Conservation (phyloP, 2,888 invertebrate genomes). For the Pheosia tremula region DNA sequence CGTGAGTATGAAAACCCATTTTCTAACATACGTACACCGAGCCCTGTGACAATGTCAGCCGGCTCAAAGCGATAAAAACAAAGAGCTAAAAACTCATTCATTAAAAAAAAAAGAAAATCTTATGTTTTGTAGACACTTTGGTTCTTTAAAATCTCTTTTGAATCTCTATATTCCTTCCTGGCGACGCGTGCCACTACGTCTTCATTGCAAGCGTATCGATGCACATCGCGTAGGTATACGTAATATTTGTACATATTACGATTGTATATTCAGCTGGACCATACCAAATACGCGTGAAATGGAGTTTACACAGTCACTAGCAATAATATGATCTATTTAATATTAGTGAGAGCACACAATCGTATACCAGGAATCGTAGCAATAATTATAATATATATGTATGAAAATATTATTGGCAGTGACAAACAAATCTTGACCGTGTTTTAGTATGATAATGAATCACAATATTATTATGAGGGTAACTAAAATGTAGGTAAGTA, state of each 20-base stretch:
- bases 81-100: too few relatives aligned
- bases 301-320: slow-evolving; percentile 23
- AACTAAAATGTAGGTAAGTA: neutral
- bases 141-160: too few relatives aligned
- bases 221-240: neutral
- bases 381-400: neutral
- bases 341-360: slow-evolving; percentile 6
- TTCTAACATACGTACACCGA: too few relatives aligned
- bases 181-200: slow-evolving; percentile 17
- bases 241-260: neutral
- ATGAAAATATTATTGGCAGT: slow-evolving; percentile 15
- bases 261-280: slow-evolving; percentile 16
- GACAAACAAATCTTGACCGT: slow-evolving; percentile 9
- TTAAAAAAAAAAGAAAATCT: too few relatives aligned
- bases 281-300: slow-evolving; percentile 19
- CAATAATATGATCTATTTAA: slow-evolving; percentile 22
- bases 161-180: slow-evolving; percentile 21
- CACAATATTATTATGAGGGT: neutral
- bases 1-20: too few relatives aligned
- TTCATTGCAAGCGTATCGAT: slow-evolving; percentile 20
- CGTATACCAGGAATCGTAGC: slow-evolving; percentile 1
- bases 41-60: too few relatives aligned
- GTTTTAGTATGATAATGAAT: slow-evolving; percentile 4
- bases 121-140: too few relatives aligned
- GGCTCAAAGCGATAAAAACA: too few relatives aligned